Evolutionary conservation across 2,113 vertebrate genomes (phyloP).

Genomic region (Pomatorhinus ruficollis): DNA sequence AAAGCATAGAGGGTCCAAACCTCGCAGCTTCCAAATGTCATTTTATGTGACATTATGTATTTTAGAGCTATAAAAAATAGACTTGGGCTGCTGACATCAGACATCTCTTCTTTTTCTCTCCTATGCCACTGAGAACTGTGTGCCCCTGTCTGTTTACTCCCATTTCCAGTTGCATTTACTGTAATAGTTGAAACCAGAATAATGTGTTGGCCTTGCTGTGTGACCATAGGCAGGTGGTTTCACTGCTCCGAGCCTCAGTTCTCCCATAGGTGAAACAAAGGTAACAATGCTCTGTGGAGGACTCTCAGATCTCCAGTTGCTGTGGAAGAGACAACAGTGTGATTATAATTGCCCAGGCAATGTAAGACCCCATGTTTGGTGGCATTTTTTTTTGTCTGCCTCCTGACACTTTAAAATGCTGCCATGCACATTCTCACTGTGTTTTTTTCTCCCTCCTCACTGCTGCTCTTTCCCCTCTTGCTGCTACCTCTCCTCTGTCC

Average conservation of each 20-base stretch:
- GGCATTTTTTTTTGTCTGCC: neutral
- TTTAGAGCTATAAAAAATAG: neutral
- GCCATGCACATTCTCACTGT: rapidly evolving
- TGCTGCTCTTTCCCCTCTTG: neutral
- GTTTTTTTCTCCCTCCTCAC: neutral
- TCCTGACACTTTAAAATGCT: neutral
- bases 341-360: neutral
- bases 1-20: neutral
- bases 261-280: neutral
- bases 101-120: neutral
- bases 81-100: neutral
- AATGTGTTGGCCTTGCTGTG: neutral
- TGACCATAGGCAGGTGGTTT: neutral
- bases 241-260: neutral
- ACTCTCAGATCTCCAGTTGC: neutral
- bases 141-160: neutral
- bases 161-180: neutral
- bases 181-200: neutral
- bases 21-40: neutral
- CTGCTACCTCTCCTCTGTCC: neutral
- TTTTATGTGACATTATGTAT: neutral
- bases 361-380: neutral
- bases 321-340: neutral
- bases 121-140: neutral
- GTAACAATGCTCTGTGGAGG: neutral